Evolutionary conservation across 1,140 invertebrate species (phyloP).

Genomic region (Helicorthomorpha holstii): DNA sequence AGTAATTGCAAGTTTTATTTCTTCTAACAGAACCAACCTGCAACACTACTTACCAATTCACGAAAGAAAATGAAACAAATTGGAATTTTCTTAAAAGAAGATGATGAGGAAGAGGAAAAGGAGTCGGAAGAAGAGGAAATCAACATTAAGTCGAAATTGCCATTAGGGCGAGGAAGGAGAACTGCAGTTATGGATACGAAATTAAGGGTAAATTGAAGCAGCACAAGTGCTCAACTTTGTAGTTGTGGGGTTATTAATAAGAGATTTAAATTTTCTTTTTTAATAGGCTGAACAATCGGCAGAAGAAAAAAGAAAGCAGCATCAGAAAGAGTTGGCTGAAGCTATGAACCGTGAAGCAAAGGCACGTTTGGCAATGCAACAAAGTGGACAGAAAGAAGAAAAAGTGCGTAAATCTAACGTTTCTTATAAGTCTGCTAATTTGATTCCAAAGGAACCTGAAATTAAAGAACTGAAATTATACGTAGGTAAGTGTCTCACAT

Average conservation of each 20-base stretch:
- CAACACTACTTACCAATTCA: conserved; percentile 70
- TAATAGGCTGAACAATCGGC: conserved; percentile 69
- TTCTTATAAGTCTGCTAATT: conserved; percentile 81
- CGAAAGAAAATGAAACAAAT: conserved; percentile 90
- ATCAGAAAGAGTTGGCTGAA: conserved; percentile 86
- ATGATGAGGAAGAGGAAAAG: conserved; percentile 54
- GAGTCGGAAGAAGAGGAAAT: conserved; percentile 55
- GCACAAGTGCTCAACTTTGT: not conserved
- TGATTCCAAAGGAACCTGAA: conserved; percentile 86
- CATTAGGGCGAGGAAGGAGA: conserved; percentile 64
- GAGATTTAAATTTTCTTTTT: conserved; percentile 6
- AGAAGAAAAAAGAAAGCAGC: conserved; percentile 91
- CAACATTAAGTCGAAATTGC: conserved; percentile 38
- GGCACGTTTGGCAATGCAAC: conserved; percentile 73
- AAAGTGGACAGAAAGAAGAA: conserved; percentile 55
- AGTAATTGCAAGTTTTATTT: not conserved
- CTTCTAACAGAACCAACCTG: conserved; percentile 44
- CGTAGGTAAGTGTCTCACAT: conserved; percentile 60
- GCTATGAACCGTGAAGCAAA: conserved; percentile 82
- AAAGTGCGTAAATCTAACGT: conserved; percentile 80
- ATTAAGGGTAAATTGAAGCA: conserved; percentile 44
- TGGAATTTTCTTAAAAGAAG: conserved; percentile 76
- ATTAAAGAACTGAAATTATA: conserved; percentile 86
- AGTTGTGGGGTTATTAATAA: not conserved
- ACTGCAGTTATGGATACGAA: conserved; percentile 91